Evolutionary conservation across 2,797 vertebrate genomes (phyloP).

Genomic region (Iguana delicatissima): DNA sequence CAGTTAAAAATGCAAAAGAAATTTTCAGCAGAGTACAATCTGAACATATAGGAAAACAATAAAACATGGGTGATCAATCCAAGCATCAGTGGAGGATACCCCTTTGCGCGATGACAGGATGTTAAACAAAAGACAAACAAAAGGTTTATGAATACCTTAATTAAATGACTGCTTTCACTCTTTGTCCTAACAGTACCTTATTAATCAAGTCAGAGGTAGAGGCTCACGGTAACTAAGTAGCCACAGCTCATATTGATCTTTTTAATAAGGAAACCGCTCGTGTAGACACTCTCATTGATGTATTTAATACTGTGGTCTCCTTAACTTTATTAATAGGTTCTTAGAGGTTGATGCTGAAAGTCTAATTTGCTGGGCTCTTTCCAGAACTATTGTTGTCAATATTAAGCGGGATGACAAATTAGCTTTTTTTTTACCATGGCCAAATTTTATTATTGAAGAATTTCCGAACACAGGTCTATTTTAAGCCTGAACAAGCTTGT

Average conservation of each 20-base stretch:
- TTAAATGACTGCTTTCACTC: constrained; percentile 24
- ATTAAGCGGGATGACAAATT: constrained; percentile 35
- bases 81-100: not conserved
- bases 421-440: constrained; percentile 18
- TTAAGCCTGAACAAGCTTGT: constrained; percentile 17
- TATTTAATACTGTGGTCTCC: constrained; percentile 41
- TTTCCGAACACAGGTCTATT: not conserved
- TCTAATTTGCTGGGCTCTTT: constrained; percentile 48
- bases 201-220: not conserved
- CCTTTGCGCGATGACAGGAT: not conserved
- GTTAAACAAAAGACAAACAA: not conserved
- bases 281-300: constrained; percentile 47
- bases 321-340: constrained; percentile 67
- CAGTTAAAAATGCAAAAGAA: not conserved
- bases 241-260: constrained; percentile 25
- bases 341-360: constrained; percentile 38
- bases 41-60: not conserved
- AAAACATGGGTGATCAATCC: not conserved
- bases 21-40: not conserved
- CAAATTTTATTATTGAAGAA: constrained; percentile 38
- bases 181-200: constrained; percentile 42
- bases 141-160: constrained; percentile 24
- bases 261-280: constrained; percentile 44
- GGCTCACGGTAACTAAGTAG: not conserved
- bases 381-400: constrained; percentile 25